Evolutionary conservation across 2,797 vertebrate species (phyloP).

Genomic region (Atherinosoma microstoma): DNA sequence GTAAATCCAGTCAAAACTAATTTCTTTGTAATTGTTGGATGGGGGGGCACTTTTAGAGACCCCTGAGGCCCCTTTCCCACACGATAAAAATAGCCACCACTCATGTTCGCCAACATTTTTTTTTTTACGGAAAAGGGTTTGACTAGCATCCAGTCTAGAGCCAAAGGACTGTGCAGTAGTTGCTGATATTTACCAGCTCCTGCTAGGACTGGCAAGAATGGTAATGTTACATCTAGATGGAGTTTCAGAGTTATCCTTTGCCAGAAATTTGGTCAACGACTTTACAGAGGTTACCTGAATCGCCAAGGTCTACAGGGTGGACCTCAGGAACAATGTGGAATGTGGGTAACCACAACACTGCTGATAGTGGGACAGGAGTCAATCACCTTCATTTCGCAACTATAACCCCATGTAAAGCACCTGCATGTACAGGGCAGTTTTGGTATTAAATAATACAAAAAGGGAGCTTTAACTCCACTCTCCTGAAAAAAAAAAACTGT

Average conservation of each 20-base stretch:
- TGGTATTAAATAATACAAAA: too few relatives aligned
- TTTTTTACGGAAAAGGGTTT: too few relatives aligned
- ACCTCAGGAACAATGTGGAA: not conserved
- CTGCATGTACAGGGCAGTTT: too few relatives aligned
- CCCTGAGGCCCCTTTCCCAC: not conserved
- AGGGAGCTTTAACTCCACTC: not conserved
- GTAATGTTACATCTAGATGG: not conserved
- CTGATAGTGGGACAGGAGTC: too few relatives aligned
- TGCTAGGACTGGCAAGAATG: not conserved
- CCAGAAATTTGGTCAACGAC: not conserved
- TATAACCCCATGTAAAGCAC: too few relatives aligned
- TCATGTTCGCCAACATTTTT: not conserved
- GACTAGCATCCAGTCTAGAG: not conserved
- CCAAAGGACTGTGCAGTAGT: not conserved
- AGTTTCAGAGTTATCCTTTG: too few relatives aligned
- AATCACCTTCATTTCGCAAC: too few relatives aligned
- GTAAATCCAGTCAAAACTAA: not conserved
- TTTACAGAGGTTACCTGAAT: not conserved
- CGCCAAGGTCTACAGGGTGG: not conserved
- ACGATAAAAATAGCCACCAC: too few relatives aligned
- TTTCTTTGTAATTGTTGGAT: too few relatives aligned
- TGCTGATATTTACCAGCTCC: not conserved
- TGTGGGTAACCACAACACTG: too few relatives aligned
- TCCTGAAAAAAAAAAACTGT: not conserved
- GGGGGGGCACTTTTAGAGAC: too few relatives aligned